phyloP scores from a whole-genome alignment of 2,113 vertebrate genomes.

The Mirounga angustirostris region DNA sequence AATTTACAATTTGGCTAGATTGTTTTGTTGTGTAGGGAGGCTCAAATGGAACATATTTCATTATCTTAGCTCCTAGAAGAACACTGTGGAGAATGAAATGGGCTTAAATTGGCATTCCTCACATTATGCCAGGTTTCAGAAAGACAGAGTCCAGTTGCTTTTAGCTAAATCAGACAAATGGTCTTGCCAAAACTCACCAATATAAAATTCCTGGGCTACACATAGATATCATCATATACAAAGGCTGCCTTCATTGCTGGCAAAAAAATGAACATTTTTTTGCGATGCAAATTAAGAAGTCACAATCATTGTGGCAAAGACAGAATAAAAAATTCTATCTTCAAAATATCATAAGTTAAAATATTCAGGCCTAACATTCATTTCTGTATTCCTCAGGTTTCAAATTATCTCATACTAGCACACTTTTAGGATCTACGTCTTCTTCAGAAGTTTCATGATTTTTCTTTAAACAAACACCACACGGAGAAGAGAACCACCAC shows the following conservation, averaged over 20 bases:
- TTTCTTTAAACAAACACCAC: not conserved
- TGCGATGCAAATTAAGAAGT: not conserved
- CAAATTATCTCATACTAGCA: not conserved
- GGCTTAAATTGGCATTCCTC: slow-evolving; percentile 52
- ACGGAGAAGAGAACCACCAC: not conserved
- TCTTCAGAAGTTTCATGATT: not conserved
- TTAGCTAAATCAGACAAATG: slow-evolving; percentile 67
- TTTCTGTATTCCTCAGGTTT: not conserved
- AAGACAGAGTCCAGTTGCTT: slow-evolving; percentile 57
- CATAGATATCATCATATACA: not conserved
- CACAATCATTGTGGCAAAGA: not conserved
- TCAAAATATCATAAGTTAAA: not conserved
- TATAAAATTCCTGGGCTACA: slow-evolving; percentile 25
- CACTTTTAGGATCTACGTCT: not conserved
- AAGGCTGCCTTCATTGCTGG: not conserved
- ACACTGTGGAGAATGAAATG: slow-evolving; percentile 63
- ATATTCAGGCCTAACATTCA: not conserved
- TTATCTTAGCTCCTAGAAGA: slow-evolving; percentile 58
- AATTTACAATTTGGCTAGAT: slow-evolving; percentile 73
- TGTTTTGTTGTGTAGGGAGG: slow-evolving; percentile 63
- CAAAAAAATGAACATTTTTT: slow-evolving; percentile 40
- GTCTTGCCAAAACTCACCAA: slow-evolving; percentile 51
- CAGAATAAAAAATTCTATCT: not conserved
- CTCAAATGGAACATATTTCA: slow-evolving; percentile 67
- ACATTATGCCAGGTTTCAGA: slow-evolving; percentile 23